A percentile compares a stretch with the other conserved stretches of the same genome.
Evolutionary conservation across 2,797 vertebrate genomes (phyloP).

Genomic region (Vespertilio murinus): DNA sequence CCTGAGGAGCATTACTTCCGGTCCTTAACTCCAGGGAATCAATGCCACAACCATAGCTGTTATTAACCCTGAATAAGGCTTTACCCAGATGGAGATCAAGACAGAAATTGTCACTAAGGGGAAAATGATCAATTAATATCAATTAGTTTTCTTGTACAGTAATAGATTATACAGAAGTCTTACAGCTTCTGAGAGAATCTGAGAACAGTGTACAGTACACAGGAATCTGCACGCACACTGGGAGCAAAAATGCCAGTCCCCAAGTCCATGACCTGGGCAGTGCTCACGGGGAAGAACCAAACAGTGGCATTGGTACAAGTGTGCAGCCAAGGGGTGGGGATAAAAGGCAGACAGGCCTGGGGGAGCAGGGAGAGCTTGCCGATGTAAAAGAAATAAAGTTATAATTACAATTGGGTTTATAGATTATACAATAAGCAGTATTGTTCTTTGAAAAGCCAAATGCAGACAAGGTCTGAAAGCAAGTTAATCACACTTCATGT

Average conservation of each 20-base stretch:
- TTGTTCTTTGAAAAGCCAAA: conserved; percentile 66
- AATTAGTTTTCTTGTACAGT: conserved; percentile 71
- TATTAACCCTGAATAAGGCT: conserved; percentile 80
- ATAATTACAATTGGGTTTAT: conserved; percentile 56
- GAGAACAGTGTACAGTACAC: conserved; percentile 51
- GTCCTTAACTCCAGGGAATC: conserved; percentile 75
- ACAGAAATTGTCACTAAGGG: conserved; percentile 65
- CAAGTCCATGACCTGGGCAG: conserved; percentile 46
- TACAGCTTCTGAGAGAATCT: conserved; percentile 57
- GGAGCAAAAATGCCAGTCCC: conserved; percentile 50
- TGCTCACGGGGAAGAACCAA: conserved; percentile 65
- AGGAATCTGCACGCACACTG: conserved; percentile 42
- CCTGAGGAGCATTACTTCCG: conserved; percentile 70
- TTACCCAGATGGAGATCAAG: conserved; percentile 72
- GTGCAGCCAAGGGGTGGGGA: neutral
- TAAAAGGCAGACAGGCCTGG: conserved; percentile 40
- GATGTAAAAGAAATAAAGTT: conserved; percentile 63
- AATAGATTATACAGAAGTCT: conserved; percentile 59
- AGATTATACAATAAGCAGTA: conserved; percentile 48
- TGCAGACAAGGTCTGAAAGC: conserved; percentile 50
- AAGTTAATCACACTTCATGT: conserved; percentile 44
- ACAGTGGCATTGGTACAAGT: conserved; percentile 61
- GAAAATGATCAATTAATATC: conserved; percentile 78
- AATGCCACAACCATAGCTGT: conserved; percentile 70
- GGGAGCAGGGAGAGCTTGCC: conserved; percentile 56